Conservation (phyloP, 2,113 vertebrate species). For the Ariopsis seemanni region DNA sequence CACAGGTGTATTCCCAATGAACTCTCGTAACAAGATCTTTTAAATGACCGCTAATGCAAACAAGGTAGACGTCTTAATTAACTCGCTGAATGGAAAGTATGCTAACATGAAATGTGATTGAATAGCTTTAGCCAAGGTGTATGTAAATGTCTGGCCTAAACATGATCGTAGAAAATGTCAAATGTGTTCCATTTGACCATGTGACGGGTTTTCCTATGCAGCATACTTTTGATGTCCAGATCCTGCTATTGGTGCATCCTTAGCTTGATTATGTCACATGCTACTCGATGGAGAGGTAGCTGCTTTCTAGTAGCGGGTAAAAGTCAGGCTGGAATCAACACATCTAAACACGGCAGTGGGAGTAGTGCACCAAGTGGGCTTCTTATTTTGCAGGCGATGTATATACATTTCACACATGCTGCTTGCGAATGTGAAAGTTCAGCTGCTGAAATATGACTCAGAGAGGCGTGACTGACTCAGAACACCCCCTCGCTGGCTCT, state of each 20-base stretch:
- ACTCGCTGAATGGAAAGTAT: not conserved
- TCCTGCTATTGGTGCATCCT: not conserved
- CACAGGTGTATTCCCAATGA: not conserved
- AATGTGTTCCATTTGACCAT: not conserved
- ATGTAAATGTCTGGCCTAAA: not conserved
- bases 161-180: not conserved
- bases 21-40: not conserved
- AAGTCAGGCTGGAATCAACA: not conserved
- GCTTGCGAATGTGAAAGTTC: slow-evolving; percentile 11
- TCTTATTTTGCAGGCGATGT: not conserved
- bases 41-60: too few species aligned
- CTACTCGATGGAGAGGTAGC: not conserved
- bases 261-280: not conserved
- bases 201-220: not conserved
- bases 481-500: slow-evolving; percentile 38
- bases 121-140: not conserved
- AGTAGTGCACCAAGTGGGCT: slow-evolving; percentile 5
- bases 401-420: slow-evolving; percentile 22
- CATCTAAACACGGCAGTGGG: not conserved
- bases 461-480: slow-evolving; percentile 31
- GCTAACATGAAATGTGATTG: not conserved
- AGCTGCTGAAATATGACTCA: slow-evolving; percentile 32
- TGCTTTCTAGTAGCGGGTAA: not conserved
- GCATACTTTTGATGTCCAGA: not conserved
- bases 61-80: not conserved